Conservation (phyloP, 1,140 invertebrate species). For the Frieseomelitta varia region DNA sequence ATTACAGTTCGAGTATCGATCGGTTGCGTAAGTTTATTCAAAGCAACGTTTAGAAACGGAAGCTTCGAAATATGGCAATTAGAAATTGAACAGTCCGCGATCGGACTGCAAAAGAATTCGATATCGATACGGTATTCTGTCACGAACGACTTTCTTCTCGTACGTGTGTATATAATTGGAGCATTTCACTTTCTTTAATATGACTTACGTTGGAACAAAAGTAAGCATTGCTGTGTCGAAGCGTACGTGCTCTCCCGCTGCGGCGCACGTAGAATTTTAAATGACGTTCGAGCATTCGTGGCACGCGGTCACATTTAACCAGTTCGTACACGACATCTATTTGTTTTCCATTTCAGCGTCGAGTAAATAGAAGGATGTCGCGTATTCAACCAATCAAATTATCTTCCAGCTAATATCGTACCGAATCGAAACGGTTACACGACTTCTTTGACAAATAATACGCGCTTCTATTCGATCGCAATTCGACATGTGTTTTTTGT, state of each 20-base stretch:
- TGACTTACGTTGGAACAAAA: constrained; percentile 18
- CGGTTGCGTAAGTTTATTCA: background rate
- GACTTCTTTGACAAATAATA: background rate
- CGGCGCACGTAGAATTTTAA: constrained; percentile 61
- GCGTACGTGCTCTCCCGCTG: background rate
- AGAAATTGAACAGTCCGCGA: background rate
- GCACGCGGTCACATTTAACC: constrained; percentile 55
- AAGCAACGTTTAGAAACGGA: background rate
- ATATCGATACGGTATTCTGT: constrained; percentile 38
- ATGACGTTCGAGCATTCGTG: constrained; percentile 62
- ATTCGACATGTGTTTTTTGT: background rate
- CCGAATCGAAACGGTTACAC: background rate
- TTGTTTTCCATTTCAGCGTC: constrained; percentile 29
- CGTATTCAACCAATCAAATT: constrained; percentile 13
- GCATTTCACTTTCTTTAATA: constrained; percentile 65
- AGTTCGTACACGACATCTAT: constrained; percentile 13
- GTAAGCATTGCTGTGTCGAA: background rate
- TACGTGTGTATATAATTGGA: constrained; percentile 33
- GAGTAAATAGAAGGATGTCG: constrained; percentile 3
- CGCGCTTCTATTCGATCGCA: background rate
- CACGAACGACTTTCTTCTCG: constrained; percentile 54
- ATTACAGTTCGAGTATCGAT: background rate
- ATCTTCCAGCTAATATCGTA: background rate
- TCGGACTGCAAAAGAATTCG: background rate
- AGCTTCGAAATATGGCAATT: background rate